Percentiles rank a stretch among this genome's conserved stretches.
These are phyloP conservation scores for Anthrax anthrax DNA, from an alignment of 2,888 invertebrate species.

Conservation along the genomic window DNA sequence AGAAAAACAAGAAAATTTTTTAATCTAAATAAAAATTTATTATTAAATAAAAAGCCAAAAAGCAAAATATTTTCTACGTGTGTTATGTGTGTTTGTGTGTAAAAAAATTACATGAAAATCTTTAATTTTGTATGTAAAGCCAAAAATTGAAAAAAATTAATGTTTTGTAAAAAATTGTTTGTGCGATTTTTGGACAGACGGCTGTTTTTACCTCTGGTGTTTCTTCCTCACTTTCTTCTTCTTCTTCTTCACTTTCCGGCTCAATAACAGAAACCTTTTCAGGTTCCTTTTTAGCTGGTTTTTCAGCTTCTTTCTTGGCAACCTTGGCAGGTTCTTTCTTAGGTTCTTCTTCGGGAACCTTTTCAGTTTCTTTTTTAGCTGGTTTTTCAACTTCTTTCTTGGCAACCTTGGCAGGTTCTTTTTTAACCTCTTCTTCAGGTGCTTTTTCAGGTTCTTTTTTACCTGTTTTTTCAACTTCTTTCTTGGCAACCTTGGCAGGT, in stretches of 20 bases:
- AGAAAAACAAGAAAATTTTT: no score
- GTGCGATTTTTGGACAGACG: neutral
- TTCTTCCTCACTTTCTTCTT: neutral
- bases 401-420: neutral
- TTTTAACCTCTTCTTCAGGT: neutral
- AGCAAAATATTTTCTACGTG: neutral
- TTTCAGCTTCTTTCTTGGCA: neutral
- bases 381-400: neutral
- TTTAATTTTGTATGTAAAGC: neutral
- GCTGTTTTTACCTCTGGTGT: slow-evolving; percentile 1
- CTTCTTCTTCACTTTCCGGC: no score
- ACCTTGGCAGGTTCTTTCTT: neutral
- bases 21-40: no score
- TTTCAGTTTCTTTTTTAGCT: neutral
- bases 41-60: no score
- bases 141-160: neutral
- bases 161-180: no score
- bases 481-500: no score
- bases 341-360: neutral
- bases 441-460: no score
- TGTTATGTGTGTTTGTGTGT: neutral
- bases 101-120: neutral
- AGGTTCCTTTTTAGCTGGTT: neutral
- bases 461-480: no score
- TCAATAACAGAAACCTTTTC: neutral